Evolutionary conservation across 2,888 invertebrate genomes (phyloP).

Genomic region (Eupeodes luniger): DNA sequence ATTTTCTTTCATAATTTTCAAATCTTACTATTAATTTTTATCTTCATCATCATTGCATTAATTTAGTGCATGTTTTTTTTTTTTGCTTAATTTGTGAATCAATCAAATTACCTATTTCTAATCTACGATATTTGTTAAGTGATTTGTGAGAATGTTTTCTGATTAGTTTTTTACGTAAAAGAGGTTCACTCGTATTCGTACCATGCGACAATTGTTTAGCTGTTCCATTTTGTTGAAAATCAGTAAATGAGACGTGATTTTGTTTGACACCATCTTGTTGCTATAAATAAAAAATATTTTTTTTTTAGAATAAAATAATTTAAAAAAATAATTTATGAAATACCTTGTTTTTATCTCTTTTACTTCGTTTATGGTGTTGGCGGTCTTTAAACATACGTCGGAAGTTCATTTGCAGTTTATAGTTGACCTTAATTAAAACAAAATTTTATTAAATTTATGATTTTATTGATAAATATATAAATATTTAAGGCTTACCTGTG

Average conservation of each 20-base stretch:
- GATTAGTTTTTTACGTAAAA: constrained; percentile 87
- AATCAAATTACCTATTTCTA: constrained; percentile 84
- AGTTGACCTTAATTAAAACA: constrained; percentile 86
- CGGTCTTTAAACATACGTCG: constrained; percentile 93
- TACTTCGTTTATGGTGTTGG: constrained; percentile 93
- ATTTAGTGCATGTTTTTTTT: constrained; percentile 63
- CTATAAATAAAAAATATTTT: constrained; percentile 78
- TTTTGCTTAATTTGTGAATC: constrained; percentile 62
- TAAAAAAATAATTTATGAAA: neutral
- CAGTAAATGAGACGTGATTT: constrained; percentile 95
- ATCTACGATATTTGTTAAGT: constrained; percentile 85
- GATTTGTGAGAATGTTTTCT: constrained; percentile 85
- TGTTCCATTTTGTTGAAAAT: constrained; percentile 95
- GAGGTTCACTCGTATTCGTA: constrained; percentile 89
- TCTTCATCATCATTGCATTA: constrained; percentile 70
- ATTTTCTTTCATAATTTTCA: constrained; percentile 2
- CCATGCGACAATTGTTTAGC: constrained; percentile 93
- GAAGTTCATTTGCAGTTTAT: constrained; percentile 96
- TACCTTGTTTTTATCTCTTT: constrained; percentile 91
- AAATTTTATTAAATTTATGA: neutral
- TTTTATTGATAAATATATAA: neutral
- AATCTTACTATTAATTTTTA: constrained; percentile 55
- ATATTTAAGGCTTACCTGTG: constrained; percentile 85
- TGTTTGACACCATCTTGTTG: constrained; percentile 91
- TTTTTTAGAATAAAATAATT: neutral